A percentile compares a stretch with the other conserved stretches of the same genome.
These are phyloP conservation scores for Hozukius guyotensis DNA, from an alignment of 2,797 vertebrate species.

Conservation along the genomic window DNA sequence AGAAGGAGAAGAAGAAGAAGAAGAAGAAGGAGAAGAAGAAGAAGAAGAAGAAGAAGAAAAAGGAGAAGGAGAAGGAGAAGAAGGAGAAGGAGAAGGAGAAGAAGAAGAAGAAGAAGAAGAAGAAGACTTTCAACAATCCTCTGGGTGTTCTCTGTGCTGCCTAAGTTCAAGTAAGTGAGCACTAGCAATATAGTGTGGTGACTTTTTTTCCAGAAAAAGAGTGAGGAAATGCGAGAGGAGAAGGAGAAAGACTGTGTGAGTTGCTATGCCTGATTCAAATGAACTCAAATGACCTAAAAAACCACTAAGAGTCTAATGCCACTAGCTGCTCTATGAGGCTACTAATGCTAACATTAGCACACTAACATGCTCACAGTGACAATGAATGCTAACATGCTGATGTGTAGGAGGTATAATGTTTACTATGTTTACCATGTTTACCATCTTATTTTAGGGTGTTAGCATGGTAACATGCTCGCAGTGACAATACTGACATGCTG, in stretches of 20 bases:
- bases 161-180: neutral
- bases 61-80: fast-evolving
- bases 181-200: neutral
- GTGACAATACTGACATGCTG: neutral
- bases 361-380: too few relatives aligned
- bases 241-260: neutral
- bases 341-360: neutral
- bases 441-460: neutral
- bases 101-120: too few relatives aligned
- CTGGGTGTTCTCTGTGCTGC: neutral
- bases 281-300: neutral
- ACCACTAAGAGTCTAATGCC: neutral
- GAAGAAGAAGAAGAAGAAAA: fast-evolving
- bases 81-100: fast-evolving
- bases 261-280: neutral
- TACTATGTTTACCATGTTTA: neutral
- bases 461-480: too few relatives aligned
- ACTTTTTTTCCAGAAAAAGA: neutral
- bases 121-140: neutral
- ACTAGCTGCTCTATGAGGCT: neutral
- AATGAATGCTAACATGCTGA: too few relatives aligned
- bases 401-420: too few relatives aligned
- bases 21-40: too few relatives aligned
- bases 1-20: too few relatives aligned
- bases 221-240: too few relatives aligned